phyloP scores from a whole-genome alignment of 2,888 invertebrate genomes.

The Zaprionus lineosus region DNA sequence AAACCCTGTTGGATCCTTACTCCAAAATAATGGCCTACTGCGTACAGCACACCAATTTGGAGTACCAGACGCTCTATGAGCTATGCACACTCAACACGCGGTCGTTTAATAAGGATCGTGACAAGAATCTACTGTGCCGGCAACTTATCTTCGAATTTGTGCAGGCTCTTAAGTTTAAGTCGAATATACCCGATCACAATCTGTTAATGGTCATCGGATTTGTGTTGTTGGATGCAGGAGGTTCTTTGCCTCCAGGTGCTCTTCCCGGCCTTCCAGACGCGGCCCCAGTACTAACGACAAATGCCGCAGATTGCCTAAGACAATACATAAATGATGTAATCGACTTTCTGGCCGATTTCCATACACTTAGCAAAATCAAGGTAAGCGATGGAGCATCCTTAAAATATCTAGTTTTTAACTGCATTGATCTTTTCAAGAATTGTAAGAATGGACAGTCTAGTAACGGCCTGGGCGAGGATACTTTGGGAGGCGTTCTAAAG shows the following conservation, averaged over 20 bases:
- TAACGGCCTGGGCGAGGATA: slow-evolving; percentile 95
- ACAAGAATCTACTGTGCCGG: slow-evolving; percentile 95
- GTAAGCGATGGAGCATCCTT: slow-evolving; percentile 83
- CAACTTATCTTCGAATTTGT: slow-evolving; percentile 97
- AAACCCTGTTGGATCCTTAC: slow-evolving; percentile 94
- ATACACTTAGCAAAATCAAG: slow-evolving; percentile 98
- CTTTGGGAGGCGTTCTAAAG: slow-evolving; percentile 97
- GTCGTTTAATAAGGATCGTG: slow-evolving; percentile 95
- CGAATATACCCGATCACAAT: slow-evolving; percentile 96
- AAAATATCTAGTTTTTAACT: neutral
- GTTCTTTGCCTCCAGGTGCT: slow-evolving; percentile 90
- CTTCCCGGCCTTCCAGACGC: slow-evolving; percentile 84
- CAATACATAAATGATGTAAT: slow-evolving; percentile 95
- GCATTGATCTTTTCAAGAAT: slow-evolving; percentile 57
- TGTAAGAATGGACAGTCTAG: slow-evolving; percentile 85
- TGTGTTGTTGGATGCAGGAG: slow-evolving; percentile 95
- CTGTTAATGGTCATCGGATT: slow-evolving; percentile 94
- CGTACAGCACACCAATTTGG: slow-evolving; percentile 93
- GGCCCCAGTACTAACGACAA: slow-evolving; percentile 86
- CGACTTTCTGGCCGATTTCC: slow-evolving; percentile 97
- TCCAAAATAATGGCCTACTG: slow-evolving; percentile 96
- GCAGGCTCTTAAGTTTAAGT: slow-evolving; percentile 97
- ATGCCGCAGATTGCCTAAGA: slow-evolving; percentile 96
- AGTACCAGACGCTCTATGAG: slow-evolving; percentile 91
- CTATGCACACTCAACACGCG: slow-evolving; percentile 95